These are phyloP conservation scores for Stegodyphus mimosarum DNA, from an alignment of 1,140 invertebrate species.

Conservation along the genomic window DNA sequence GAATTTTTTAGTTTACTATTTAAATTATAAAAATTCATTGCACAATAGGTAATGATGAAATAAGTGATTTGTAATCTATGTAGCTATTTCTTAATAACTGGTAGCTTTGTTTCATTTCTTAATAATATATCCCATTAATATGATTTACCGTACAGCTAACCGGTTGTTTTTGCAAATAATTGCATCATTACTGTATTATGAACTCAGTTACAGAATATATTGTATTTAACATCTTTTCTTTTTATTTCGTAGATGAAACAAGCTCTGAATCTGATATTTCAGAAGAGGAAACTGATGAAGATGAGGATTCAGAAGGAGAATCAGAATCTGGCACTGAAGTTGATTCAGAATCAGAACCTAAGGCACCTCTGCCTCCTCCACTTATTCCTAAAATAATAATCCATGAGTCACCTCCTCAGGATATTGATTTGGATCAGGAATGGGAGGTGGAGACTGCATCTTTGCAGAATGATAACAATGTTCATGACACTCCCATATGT, in stretches of 20 bases:
- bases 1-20: too few relatives aligned
- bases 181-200: too few relatives aligned
- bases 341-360: conserved; percentile 85
- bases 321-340: conserved; percentile 76
- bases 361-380: conserved; percentile 71
- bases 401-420: conserved; percentile 64
- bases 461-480: conserved; percentile 65
- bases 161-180: too few relatives aligned
- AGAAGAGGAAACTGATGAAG: conserved; percentile 84
- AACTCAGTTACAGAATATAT: neutral
- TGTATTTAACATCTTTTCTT: neutral
- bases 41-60: too few relatives aligned
- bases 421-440: conserved; percentile 69
- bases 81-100: too few relatives aligned
- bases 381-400: conserved; percentile 69
- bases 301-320: conserved; percentile 66
- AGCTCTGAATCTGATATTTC: conserved; percentile 35
- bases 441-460: conserved; percentile 67
- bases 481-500: neutral
- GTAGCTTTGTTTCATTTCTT: too few relatives aligned
- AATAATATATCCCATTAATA: too few relatives aligned
- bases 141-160: too few relatives aligned
- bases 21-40: too few relatives aligned
- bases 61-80: too few relatives aligned
- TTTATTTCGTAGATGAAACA: conserved; percentile 31